Percentiles rank a stretch among this genome's conserved stretches.
Conservation (phyloP, 1,140 invertebrate genomes). For the Drosophila biarmipes region DNA sequence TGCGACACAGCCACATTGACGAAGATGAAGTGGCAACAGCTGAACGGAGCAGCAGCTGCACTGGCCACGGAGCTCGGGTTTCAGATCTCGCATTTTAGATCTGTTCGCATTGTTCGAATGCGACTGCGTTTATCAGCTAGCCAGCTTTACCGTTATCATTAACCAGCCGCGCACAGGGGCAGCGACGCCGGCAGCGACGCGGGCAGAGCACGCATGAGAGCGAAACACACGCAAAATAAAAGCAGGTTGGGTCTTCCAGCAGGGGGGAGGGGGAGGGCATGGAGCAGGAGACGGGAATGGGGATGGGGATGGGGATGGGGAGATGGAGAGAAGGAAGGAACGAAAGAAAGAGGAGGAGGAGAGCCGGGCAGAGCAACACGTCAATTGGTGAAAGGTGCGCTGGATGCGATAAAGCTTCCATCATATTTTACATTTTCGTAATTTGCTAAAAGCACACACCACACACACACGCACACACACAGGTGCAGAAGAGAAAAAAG, state of each 20-base stretch:
- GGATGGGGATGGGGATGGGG: background rate
- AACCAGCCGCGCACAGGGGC: slow-evolving; percentile 60
- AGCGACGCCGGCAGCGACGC: slow-evolving; percentile 11
- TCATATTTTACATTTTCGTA: slow-evolving; percentile 81
- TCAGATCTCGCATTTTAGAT: slow-evolving; percentile 15
- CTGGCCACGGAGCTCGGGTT: slow-evolving; percentile 1
- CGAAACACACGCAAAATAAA: slow-evolving; percentile 62
- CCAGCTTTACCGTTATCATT: slow-evolving; percentile 73
- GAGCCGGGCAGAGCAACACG: slow-evolving; percentile 18
- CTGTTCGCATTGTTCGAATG: slow-evolving; percentile 66
- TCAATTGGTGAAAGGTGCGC: slow-evolving; percentile 70
- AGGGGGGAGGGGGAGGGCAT: background rate
- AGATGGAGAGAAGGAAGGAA: background rate
- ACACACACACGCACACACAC: slow-evolving; percentile 11
- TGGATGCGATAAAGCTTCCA: slow-evolving; percentile 68
- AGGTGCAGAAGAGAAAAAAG: too few relatives aligned
- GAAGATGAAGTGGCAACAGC: slow-evolving; percentile 22
- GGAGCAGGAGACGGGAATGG: background rate
- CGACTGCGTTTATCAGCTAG: slow-evolving; percentile 71
- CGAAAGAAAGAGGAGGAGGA: background rate
- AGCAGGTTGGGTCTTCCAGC: slow-evolving; percentile 26
- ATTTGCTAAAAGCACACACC: slow-evolving; percentile 73
- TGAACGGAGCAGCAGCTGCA: slow-evolving; percentile 32
- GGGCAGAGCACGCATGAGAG: slow-evolving; percentile 46
- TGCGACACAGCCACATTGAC: background rate